phyloP scores from a whole-genome alignment of 2,888 invertebrate species.

The Apamea anceps region DNA sequence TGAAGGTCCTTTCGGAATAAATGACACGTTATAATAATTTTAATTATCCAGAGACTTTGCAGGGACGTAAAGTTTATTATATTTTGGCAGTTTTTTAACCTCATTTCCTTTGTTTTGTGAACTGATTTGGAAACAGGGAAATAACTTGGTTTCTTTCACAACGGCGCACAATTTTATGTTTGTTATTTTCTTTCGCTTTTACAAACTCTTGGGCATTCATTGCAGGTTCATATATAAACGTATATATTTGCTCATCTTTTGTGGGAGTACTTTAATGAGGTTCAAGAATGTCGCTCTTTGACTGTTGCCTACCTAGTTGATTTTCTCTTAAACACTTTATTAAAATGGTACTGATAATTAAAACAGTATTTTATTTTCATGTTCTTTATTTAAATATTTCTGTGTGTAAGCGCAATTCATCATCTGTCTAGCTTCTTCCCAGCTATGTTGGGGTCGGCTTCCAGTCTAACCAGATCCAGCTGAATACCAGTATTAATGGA shows the following conservation, averaged over 20 bases:
- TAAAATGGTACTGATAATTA: not conserved
- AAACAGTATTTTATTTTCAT: not conserved
- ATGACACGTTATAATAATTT: constrained; percentile 71
- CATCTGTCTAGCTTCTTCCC: not conserved
- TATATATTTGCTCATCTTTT: not conserved
- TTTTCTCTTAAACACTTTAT: not conserved
- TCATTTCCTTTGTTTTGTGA: not conserved
- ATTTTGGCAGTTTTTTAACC: not conserved
- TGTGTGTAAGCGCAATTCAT: not conserved
- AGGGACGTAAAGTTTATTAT: constrained; percentile 29
- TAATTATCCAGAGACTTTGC: constrained; percentile 63
- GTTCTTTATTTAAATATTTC: not conserved
- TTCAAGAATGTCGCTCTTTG: constrained; percentile 1
- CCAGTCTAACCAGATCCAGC: not conserved
- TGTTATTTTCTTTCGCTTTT: not conserved
- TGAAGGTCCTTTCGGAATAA: constrained; percentile 68
- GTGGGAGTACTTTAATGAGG: not conserved
- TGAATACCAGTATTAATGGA: not conserved
- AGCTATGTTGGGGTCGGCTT: not conserved
- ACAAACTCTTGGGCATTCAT: not conserved
- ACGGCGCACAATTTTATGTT: not conserved
- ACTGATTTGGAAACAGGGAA: not conserved
- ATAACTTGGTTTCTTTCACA: not conserved
- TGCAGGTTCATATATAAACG: not conserved
- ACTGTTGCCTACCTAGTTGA: not conserved